Evolutionary conservation across 2,113 vertebrate genomes (phyloP), one percentile per base, ranked within the genome.

Genomic region (Numida meleagris): DNA sequence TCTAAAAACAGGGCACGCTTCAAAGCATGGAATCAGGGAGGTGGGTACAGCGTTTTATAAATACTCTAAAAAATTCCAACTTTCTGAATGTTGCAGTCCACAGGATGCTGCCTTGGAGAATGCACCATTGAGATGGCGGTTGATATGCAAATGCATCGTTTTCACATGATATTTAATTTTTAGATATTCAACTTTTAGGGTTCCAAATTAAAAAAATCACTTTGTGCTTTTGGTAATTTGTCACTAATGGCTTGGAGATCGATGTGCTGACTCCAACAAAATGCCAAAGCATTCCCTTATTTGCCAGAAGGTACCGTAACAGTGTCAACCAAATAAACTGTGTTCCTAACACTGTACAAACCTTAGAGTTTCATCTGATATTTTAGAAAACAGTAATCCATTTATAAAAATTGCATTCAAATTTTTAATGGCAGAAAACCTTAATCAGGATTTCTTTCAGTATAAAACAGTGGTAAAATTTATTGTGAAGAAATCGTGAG

Each of bases 221-320:
- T 79, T 91, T 83, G 66, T 71, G 46, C 38, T 82, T 65, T 55
- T 33, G 61, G 38, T 34, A 70, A 40, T 81, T 92, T 68, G 66
- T 86, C 57, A 50, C n/a, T 78, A 75, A 89, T 36, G 50, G 59
- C 76, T 42, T 63, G 72, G 38, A 62, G 51, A 76, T 88, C 94
- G 94, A 86, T 87, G 65, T 34, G 82, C 34, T 59, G 77, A 67
- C 50, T 89, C 59, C 46, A 75, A 94, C 94, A 70, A 90, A 94
- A 91, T 57, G 73, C 65, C 45, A 77, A 25, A 89, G 71, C 36
- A 55, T 23, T 15, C 13, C 14, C 55, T 89, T 81, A 55, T 63
- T 78, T 31, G 9, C 55, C 63, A 93, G 34, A 66, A 94, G 86
- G 90, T 86, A 82, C 82, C 94, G 72, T 51, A 78, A 61, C 77